Evolutionary conservation across 2,888 invertebrate species (phyloP).

Genomic region (Prosopocoilus inquinatus): DNA sequence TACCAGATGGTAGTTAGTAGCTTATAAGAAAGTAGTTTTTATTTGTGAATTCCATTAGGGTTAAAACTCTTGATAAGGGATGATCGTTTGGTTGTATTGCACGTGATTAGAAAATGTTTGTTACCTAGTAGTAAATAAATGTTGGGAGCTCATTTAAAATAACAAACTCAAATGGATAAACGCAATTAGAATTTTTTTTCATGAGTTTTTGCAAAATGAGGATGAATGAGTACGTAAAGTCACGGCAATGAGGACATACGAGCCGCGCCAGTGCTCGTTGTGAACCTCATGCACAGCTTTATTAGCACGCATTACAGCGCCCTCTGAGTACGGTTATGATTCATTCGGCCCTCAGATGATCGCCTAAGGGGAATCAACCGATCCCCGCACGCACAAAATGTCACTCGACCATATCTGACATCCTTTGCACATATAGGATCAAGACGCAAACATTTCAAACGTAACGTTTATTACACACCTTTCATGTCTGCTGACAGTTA

Average conservation of each 20-base stretch:
- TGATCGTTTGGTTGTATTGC: neutral
- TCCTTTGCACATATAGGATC: conserved; percentile 2
- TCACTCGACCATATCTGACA: conserved; percentile 8
- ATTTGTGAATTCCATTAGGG: neutral
- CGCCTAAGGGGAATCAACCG: conserved; percentile 23
- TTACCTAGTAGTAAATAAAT: too few relatives aligned
- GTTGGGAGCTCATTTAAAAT: conserved; percentile 38
- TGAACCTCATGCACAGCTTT: conserved; percentile 37
- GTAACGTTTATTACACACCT: conserved; percentile 11
- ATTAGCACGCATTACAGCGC: conserved; percentile 40
- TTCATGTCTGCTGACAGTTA: conserved; percentile 14
- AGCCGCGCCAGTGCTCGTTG: conserved; percentile 33
- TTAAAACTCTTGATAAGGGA: neutral
- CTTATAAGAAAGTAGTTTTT: too few relatives aligned
- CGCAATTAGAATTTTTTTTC: conserved; percentile 44
- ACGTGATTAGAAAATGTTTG: neutral
- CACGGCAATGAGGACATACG: conserved; percentile 44
- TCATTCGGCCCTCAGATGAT: conserved; percentile 27
- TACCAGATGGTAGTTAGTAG: too few relatives aligned
- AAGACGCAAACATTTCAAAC: conserved; percentile 4
- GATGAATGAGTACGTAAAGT: conserved; percentile 44
- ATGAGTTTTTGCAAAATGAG: conserved; percentile 38
- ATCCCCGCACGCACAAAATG: conserved; percentile 15
- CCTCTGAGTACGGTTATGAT: conserved; percentile 32
- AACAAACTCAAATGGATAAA: conserved; percentile 45